Conservation (phyloP, 2,113 vertebrate genomes). For the Oryzias curvinotus region DNA sequence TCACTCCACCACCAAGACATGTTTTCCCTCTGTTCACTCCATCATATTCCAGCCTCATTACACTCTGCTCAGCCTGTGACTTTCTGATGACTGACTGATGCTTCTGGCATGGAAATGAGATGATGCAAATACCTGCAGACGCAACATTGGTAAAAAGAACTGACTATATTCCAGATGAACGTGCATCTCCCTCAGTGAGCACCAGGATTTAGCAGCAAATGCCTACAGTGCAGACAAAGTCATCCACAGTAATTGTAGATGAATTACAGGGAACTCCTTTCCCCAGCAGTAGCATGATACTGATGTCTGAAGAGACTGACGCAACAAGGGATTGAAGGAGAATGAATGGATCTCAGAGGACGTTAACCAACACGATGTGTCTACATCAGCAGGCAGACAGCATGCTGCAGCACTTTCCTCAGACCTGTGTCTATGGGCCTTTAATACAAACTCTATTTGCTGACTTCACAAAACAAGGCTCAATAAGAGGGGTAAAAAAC, state of each 20-base stretch:
- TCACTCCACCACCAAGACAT: too few species aligned
- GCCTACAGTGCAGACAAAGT: too few species aligned
- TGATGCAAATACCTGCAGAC: too few species aligned
- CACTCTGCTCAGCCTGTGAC: too few species aligned
- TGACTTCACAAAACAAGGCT: background rate
- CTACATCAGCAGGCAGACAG: background rate
- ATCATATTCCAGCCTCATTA: too few species aligned
- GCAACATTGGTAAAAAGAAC: too few species aligned
- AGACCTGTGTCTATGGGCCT: background rate
- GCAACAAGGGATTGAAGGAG: background rate
- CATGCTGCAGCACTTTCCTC: background rate
- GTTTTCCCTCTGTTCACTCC: too few species aligned
- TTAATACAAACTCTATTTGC: background rate
- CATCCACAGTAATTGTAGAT: background rate
- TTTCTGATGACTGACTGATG: too few species aligned
- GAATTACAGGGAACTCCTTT: background rate
- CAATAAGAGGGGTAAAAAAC: background rate
- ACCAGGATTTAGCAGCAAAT: too few species aligned
- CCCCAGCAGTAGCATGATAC: background rate
- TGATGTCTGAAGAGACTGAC: background rate
- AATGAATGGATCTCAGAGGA: background rate
- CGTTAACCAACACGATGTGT: background rate
- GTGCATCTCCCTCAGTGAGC: too few species aligned
- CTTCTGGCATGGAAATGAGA: too few species aligned
- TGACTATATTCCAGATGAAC: too few species aligned